Conservation (phyloP, 2,113 vertebrate genomes). For the Quiscalus mexicanus region DNA sequence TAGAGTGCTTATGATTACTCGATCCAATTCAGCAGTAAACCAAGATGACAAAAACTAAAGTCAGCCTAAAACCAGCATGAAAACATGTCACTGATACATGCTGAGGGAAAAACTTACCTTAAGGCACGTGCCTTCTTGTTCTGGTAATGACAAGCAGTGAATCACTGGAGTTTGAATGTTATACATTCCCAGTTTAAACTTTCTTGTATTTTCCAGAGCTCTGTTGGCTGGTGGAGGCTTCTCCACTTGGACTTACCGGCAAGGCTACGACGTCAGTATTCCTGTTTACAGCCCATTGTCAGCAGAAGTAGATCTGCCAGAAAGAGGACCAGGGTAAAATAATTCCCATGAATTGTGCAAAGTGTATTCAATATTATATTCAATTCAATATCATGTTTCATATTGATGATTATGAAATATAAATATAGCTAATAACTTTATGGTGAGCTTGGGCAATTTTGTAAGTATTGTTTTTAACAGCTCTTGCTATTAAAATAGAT, state of each 20-base stretch:
- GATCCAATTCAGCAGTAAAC: background rate
- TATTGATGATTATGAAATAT: background rate
- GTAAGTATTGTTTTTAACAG: background rate
- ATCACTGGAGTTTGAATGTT: fast-evolving
- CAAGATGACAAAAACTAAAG: background rate
- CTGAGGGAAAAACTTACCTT: background rate
- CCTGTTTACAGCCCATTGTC: conserved; percentile 94
- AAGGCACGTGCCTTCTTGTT: background rate
- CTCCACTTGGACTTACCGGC: conserved; percentile 97
- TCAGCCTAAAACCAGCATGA: background rate
- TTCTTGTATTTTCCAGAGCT: conserved; percentile 79
- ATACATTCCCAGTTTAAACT: background rate
- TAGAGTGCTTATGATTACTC: background rate
- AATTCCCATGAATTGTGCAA: background rate
- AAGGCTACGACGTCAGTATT: conserved; percentile 97
- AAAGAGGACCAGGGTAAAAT: conserved; percentile 89
- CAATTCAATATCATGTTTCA: background rate
- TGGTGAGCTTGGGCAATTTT: background rate
- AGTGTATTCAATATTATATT: background rate
- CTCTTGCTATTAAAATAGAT: background rate
- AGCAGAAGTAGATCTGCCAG: conserved; percentile 86
- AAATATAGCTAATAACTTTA: background rate
- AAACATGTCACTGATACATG: background rate
- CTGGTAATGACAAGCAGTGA: background rate
- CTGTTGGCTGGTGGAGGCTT: conserved; percentile 95